A percentile compares a stretch with the other conserved stretches of the same genome.
phyloP scores from a whole-genome alignment of 2,888 invertebrate species.

The Stenchaetothrips biformis region DNA sequence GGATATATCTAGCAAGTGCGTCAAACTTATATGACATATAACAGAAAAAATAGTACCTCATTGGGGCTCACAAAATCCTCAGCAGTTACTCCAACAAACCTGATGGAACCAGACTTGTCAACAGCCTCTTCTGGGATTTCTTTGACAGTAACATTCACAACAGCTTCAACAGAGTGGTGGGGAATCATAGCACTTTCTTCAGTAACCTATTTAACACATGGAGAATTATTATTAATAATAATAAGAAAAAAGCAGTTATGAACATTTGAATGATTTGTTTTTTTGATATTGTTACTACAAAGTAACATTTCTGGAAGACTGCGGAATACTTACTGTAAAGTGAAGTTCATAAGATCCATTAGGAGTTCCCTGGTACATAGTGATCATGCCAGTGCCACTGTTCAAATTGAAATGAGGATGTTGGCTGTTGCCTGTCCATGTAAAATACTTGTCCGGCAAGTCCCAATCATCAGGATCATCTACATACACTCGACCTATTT shows the following conservation, averaged over 20 bases:
- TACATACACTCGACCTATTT: constrained; percentile 89
- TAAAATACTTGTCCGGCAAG: constrained; percentile 81
- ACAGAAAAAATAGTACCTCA: constrained; percentile 34
- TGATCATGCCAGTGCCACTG: constrained; percentile 76
- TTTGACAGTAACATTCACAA: constrained; percentile 80
- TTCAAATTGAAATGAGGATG: constrained; percentile 70
- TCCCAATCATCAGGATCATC: constrained; percentile 98
- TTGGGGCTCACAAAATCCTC: constrained; percentile 74
- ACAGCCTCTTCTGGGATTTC: constrained; percentile 89
- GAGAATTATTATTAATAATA: background rate
- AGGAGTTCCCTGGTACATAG: constrained; percentile 70
- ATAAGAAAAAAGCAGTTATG: background rate
- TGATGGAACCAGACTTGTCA: constrained; percentile 83
- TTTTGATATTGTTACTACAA: background rate
- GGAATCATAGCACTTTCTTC: constrained; percentile 59
- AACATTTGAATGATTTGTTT: background rate
- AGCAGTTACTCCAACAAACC: constrained; percentile 73
- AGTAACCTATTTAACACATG: constrained; percentile 52
- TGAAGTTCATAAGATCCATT: constrained; percentile 70
- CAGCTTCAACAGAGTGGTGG: constrained; percentile 70
- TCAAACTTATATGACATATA: constrained; percentile 48
- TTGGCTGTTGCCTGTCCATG: constrained; percentile 55
- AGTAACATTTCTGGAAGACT: background rate
- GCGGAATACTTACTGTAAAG: constrained; percentile 56
- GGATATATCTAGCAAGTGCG: constrained; percentile 31